Base-by-base conservation (phyloP, 2,888 invertebrate species). In the Rapana venosa region DNA sequence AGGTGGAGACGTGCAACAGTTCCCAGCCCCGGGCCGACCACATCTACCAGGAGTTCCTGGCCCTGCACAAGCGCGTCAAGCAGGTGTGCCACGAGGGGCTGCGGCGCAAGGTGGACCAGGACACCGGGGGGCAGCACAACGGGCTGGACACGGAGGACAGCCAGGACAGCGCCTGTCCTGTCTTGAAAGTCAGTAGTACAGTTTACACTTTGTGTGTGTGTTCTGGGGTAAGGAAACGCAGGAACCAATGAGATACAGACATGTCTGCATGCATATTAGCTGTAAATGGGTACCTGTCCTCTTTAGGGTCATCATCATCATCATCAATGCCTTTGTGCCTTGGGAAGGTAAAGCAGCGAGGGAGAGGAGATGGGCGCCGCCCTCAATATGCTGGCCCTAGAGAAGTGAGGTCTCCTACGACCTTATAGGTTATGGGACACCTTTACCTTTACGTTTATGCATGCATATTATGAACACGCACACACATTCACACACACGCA, bases 1-100 rank as follows among this genome's bases (percentile, higher is more conserved):
- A 96, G 90, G 95, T 96, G 58, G 96, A 96, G 91, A 93, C 94
- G 70, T 95, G 94, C 22, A 92, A 93, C 36, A 94, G 92, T 92
- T 90, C 93, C n/a, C 91, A 93, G 66, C 94, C 94, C n/a, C 92
- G 94, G 90, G 93, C 93, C 36, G 93, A 95, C 84, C 93, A 94
- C 66, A 93, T 95, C 35, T 94, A 93, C 90, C 92, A 90, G 8
- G 94, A 95, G 91, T 95, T 93, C 90, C 93, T 93, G 90, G 91
- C 92, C 36, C 93, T 95, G 22, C 93, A 94, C 83, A 92, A 93
- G 30, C 93, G 93, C 86, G 94, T 95, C 36, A 92, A 93, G 88
- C 93, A 93, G 84, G 90, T 94, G 22, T 95, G 95, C 90, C 93
- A 94, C 85, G 93, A 93, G 32, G 94, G 93, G 91, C 92, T 95